A percentile compares a stretch with the other conserved stretches of the same genome.
Conservation (phyloP, 2,888 invertebrate genomes). For the Limnephilus marmoratus region DNA sequence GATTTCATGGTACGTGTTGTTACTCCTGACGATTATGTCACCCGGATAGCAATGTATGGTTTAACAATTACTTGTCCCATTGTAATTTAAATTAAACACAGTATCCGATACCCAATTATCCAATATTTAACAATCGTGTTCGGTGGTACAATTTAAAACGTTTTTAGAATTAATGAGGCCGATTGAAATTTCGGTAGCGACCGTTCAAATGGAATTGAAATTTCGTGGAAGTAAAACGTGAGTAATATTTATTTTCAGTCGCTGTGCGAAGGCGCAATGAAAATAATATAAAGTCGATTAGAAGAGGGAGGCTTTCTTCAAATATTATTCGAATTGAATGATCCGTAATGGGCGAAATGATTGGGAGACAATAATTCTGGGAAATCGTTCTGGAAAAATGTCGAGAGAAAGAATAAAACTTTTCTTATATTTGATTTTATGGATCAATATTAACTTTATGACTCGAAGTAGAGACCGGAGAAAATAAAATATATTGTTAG, state of each 20-base stretch:
- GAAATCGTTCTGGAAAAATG: background rate
- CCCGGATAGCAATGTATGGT: conserved; percentile 38
- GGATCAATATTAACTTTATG: background rate
- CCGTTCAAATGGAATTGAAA: background rate
- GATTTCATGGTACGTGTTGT: conserved; percentile 32
- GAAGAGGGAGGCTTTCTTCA: background rate
- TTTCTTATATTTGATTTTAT: background rate
- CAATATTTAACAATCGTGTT: conserved; percentile 18
- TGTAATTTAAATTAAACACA: background rate
- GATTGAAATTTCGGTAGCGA: background rate
- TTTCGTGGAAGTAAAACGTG: background rate
- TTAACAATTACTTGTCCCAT: conserved; percentile 6
- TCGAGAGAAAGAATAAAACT: background rate
- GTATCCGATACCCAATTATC: conserved; percentile 8
- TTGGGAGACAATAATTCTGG: background rate
- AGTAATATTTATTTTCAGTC: no score
- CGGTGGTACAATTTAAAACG: conserved; percentile 8
- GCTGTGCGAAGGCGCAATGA: background rate
- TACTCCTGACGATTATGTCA: conserved; percentile 41
- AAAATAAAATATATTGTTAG: background rate
- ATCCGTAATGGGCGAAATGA: background rate
- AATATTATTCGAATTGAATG: conserved; percentile 2
- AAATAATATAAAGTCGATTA: background rate
- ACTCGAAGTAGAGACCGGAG: background rate
- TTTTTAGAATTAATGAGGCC: background rate